phyloP scores from a whole-genome alignment of 2,888 invertebrate genomes.

The Orchestes rusci region DNA sequence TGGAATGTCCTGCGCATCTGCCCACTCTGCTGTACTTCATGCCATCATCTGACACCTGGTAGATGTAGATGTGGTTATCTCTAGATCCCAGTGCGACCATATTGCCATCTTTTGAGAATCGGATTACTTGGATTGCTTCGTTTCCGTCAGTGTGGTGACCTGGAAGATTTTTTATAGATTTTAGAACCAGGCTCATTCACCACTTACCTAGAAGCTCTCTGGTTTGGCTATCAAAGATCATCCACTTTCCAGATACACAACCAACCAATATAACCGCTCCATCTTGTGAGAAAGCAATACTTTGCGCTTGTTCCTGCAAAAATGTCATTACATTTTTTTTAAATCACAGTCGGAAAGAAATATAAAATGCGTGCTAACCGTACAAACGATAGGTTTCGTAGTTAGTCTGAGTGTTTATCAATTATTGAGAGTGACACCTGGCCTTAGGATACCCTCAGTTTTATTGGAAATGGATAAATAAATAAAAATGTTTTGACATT shows the following conservation, averaged over 20 bases:
- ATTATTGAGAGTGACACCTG: too few species aligned
- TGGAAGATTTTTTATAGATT: background rate
- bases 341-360: too few species aligned
- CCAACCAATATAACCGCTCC: slow-evolving; percentile 73
- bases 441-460: too few species aligned
- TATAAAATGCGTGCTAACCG: too few species aligned
- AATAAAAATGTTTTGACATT: too few species aligned
- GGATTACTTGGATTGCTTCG: slow-evolving; percentile 63
- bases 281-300: slow-evolving; percentile 72
- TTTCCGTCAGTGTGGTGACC: slow-evolving; percentile 62
- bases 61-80: slow-evolving; percentile 85
- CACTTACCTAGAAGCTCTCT: slow-evolving; percentile 56
- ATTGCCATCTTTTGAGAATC: slow-evolving; percentile 72
- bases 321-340: slow-evolving; percentile 11
- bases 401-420: too few species aligned
- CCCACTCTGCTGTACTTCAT: slow-evolving; percentile 70
- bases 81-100: slow-evolving; percentile 79
- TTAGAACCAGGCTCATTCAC: too few species aligned
- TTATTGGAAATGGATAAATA: too few species aligned
- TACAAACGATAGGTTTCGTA: too few species aligned
- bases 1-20: slow-evolving; percentile 84
- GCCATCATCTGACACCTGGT: slow-evolving; percentile 72
- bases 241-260: slow-evolving; percentile 71
- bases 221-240: slow-evolving; percentile 73
- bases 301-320: slow-evolving; percentile 73